A percentile compares a stretch with the other conserved stretches of the same genome.
Evolutionary conservation across 2,888 invertebrate genomes (phyloP).

Genomic region (Phengaris arion): DNA sequence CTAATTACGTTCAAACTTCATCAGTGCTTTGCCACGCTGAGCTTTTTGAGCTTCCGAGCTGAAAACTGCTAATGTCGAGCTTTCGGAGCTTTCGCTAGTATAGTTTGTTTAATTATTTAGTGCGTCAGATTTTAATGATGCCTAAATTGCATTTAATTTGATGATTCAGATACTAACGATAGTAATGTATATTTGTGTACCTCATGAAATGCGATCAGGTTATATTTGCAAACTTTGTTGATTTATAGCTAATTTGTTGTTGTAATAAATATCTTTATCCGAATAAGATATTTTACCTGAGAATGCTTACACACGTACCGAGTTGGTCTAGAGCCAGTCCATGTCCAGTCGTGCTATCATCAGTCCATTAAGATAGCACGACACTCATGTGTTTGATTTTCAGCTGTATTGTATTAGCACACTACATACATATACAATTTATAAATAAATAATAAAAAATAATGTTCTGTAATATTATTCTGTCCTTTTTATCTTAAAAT

Average conservation of each 20-base stretch:
- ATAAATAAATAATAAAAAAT: too few species aligned
- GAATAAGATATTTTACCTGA: neutral
- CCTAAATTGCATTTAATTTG: neutral
- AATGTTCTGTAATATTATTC: too few species aligned
- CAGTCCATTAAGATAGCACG: too few species aligned
- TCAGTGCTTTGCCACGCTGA: slow-evolving; percentile 2
- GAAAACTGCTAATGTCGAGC: neutral
- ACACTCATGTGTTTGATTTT: too few species aligned
- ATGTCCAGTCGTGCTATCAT: too few species aligned
- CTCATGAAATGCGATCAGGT: neutral
- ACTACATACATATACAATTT: too few species aligned
- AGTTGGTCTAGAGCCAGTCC: too few species aligned
- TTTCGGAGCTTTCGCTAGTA: neutral
- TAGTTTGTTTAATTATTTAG: slow-evolving; percentile 6
- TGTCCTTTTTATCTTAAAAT: too few species aligned
- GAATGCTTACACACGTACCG: neutral
- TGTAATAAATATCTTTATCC: too few species aligned
- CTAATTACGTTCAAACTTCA: slow-evolving; percentile 16
- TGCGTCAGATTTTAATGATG: neutral
- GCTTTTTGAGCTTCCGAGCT: neutral
- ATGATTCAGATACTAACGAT: neutral
- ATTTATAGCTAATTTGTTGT: neutral
- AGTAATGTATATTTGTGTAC: neutral
- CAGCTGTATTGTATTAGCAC: too few species aligned
- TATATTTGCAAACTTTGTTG: neutral